phyloP scores from a whole-genome alignment of 2,888 invertebrate species.

The Emesis furor region DNA sequence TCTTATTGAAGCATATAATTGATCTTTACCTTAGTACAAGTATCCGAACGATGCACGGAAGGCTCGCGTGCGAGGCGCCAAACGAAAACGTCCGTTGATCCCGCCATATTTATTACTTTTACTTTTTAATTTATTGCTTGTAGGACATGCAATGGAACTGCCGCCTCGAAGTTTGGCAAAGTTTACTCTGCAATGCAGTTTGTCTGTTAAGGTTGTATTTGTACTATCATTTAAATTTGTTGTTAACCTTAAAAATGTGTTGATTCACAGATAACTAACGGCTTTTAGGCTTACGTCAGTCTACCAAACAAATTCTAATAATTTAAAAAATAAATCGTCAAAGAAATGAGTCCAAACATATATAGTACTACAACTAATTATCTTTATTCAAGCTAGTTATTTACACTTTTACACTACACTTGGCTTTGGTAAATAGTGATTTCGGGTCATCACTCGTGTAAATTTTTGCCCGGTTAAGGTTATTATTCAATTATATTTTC shows the following conservation, averaged over 20 bases:
- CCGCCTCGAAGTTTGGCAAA: constrained; percentile 64
- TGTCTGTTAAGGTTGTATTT: constrained; percentile 38
- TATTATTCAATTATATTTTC: too few relatives aligned
- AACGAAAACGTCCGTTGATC: constrained; percentile 76
- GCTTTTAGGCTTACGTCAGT: too few relatives aligned
- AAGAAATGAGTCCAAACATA: too few relatives aligned
- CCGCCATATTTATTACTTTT: constrained; percentile 77
- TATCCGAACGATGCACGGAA: constrained; percentile 65
- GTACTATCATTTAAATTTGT: not conserved
- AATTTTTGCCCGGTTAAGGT: too few relatives aligned
- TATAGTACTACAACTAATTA: too few relatives aligned
- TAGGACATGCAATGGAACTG: constrained; percentile 70
- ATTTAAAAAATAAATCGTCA: too few relatives aligned
- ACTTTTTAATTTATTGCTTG: constrained; percentile 76
- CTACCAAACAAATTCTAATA: too few relatives aligned
- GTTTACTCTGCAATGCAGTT: constrained; percentile 72
- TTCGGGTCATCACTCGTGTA: too few relatives aligned
- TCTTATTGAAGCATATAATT: constrained; percentile 72
- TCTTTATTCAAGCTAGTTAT: too few relatives aligned
- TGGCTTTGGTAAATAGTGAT: too few relatives aligned
- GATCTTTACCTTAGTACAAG: constrained; percentile 53
- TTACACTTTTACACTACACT: too few relatives aligned
- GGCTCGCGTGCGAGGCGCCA: constrained; percentile 75
- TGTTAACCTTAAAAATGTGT: not conserved
- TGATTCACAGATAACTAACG: not conserved